These are phyloP conservation scores for Phallusia fumigata DNA, from an alignment of 23 tunicate genomes.

Conservation along the genomic window DNA sequence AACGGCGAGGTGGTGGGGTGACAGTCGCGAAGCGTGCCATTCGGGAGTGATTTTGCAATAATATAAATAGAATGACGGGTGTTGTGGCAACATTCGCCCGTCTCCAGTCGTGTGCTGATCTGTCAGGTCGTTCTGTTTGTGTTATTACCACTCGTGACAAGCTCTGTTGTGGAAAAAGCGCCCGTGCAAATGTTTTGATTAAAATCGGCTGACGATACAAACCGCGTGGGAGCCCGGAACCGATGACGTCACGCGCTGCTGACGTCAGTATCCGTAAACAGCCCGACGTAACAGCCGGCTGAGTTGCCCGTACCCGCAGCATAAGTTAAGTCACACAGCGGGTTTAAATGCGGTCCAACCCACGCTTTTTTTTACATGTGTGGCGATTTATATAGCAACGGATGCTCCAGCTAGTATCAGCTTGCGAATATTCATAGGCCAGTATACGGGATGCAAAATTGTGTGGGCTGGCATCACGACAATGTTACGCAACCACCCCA, in stretches of 20 bases:
- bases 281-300: not conserved
- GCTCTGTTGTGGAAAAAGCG: slow-evolving; percentile 5
- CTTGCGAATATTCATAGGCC: too few relatives aligned
- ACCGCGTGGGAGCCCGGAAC: slow-evolving; percentile 16
- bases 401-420: too few relatives aligned
- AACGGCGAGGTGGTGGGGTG: too few relatives aligned
- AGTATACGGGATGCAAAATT: too few relatives aligned
- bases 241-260: slow-evolving; percentile 16
- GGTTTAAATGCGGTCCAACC: slow-evolving; percentile 1
- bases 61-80: not conserved
- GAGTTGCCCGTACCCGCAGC: not conserved
- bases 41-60: too few relatives aligned
- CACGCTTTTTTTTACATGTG: not conserved
- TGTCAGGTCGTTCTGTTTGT: not conserved
- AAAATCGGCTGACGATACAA: not conserved
- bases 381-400: too few relatives aligned
- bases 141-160: not conserved
- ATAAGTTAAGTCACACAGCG: not conserved
- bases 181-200: not conserved
- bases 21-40: too few relatives aligned
- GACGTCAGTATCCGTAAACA: slow-evolving; percentile 15
- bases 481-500: too few relatives aligned
- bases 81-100: not conserved
- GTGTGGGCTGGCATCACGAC: too few relatives aligned
- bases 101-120: not conserved